Percentiles rank a stretch among this genome's conserved stretches.
Evolutionary conservation across 2,888 invertebrate species (phyloP).

Genomic region (Phortica magna): DNA sequence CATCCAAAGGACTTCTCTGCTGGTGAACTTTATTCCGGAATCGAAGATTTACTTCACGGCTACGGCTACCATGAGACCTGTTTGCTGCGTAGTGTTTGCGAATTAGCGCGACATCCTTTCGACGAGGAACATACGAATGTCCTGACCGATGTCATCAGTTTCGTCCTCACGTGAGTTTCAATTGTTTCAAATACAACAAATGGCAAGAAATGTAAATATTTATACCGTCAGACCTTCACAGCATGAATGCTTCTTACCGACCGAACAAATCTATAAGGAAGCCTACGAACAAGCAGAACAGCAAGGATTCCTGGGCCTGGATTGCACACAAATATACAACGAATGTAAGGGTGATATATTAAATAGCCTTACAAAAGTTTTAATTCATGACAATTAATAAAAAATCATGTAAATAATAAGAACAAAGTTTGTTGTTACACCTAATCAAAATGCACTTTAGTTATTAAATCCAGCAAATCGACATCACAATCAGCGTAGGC

Average conservation of each 20-base stretch:
- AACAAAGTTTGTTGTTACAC: neutral
- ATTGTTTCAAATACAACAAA: neutral
- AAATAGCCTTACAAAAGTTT: conserved; percentile 58
- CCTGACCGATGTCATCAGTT: conserved; percentile 83
- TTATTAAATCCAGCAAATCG: conserved; percentile 59
- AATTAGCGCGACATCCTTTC: conserved; percentile 83
- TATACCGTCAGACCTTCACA: conserved; percentile 77
- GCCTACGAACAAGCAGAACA: conserved; percentile 74
- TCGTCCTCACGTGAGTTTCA: conserved; percentile 83
- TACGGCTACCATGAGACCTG: conserved; percentile 83
- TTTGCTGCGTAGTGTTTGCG: conserved; percentile 84
- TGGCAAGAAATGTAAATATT: neutral
- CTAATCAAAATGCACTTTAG: conserved; percentile 41
- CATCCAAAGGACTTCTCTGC: conserved; percentile 76
- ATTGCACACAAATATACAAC: conserved; percentile 67
- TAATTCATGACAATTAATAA: conserved; percentile 46
- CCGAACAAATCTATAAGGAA: conserved; percentile 77
- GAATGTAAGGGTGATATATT: conserved; percentile 66
- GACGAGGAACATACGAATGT: conserved; percentile 80
- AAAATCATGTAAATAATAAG: conserved; percentile 5
- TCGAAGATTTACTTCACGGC: conserved; percentile 68
- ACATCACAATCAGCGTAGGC: conserved; percentile 64
- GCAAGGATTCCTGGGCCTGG: conserved; percentile 64
- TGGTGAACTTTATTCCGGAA: conserved; percentile 73
- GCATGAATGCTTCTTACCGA: conserved; percentile 80